Conservation (phyloP, 2,113 vertebrate genomes). For the Muntiacus muntjak region DNA sequence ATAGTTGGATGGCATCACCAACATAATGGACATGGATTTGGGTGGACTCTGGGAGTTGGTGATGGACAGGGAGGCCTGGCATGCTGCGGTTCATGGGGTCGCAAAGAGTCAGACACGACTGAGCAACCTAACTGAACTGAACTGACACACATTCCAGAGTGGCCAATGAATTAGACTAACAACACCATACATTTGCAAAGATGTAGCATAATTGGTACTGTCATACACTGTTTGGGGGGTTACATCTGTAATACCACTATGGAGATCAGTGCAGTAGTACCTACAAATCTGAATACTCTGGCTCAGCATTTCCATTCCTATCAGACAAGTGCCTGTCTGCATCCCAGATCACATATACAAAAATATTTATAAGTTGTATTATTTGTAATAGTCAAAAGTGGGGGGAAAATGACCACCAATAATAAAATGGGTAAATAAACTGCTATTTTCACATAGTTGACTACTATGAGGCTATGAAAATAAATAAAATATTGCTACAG, state of each 20-base stretch:
- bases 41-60: no score
- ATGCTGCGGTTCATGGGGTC: no score
- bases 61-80: no score
- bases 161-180: neutral
- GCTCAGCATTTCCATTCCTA: neutral
- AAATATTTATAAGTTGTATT: neutral
- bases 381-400: neutral
- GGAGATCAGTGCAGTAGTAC: neutral
- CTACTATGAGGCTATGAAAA: neutral
- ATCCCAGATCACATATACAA: neutral
- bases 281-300: neutral
- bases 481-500: neutral
- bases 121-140: no score
- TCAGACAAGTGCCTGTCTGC: neutral
- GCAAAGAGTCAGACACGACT: no score
- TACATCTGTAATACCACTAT: neutral
- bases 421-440: neutral
- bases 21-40: no score
- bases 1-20: no score
- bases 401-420: neutral
- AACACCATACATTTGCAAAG: neutral
- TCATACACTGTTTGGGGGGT: neutral
- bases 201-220: no score
- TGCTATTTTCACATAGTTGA: neutral
- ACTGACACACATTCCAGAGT: neutral